Conservation (phyloP, 1,140 invertebrate species). For the Augochlora pura region DNA sequence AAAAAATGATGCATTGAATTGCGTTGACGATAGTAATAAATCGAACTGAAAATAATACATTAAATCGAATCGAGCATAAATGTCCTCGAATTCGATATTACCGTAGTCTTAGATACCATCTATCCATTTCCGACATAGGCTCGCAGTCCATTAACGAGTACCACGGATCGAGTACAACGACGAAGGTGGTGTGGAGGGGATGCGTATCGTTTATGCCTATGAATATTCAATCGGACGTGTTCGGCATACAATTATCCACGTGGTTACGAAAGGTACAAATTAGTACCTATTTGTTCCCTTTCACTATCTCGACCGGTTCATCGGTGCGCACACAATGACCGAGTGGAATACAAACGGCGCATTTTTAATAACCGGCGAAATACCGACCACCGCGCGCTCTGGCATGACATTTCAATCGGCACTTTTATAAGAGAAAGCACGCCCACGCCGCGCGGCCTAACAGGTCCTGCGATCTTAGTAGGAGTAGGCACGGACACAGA, state of each 20-base stretch:
- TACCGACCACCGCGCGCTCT: constrained; percentile 6
- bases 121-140: too few species aligned
- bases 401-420: constrained; percentile 54
- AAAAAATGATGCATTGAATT: too few species aligned
- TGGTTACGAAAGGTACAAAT: constrained; percentile 35
- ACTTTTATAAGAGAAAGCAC: constrained; percentile 43
- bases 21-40: too few species aligned
- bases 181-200: neutral
- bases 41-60: too few species aligned
- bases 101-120: too few species aligned
- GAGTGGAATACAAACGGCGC: constrained; percentile 28
- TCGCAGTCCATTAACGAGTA: neutral
- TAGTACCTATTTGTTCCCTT: constrained; percentile 53
- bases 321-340: constrained; percentile 32
- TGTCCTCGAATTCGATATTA: too few species aligned
- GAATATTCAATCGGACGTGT: constrained; percentile 30
- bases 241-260: constrained; percentile 21
- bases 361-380: constrained; percentile 53
- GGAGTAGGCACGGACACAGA: constrained; percentile 1
- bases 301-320: constrained; percentile 48
- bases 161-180: neutral
- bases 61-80: too few species aligned
- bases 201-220: neutral
- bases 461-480: constrained; percentile 47
- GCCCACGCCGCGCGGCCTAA: constrained; percentile 45